Percentiles rank a stretch among this genome's conserved stretches.
phyloP scores from a whole-genome alignment of 2,113 vertebrate species.

The Hippopotamus amphibius region DNA sequence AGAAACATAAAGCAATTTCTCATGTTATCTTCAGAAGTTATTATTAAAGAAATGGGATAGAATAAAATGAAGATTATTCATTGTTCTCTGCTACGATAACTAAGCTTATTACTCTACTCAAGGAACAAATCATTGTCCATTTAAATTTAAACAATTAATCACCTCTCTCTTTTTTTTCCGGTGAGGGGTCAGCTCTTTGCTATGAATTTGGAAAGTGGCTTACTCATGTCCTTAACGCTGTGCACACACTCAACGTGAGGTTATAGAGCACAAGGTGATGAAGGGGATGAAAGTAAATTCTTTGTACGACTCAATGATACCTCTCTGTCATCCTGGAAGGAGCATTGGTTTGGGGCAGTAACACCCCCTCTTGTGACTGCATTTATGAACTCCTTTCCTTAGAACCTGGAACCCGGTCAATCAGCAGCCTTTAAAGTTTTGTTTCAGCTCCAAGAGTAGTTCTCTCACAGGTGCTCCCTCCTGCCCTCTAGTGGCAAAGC shows the following conservation, averaged over 20 bases:
- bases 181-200: neutral
- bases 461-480: neutral
- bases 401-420: neutral
- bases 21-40: neutral
- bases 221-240: neutral
- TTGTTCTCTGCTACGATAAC: neutral
- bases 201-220: neutral
- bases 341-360: neutral
- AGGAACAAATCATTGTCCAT: neutral
- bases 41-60: neutral
- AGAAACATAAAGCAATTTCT: neutral
- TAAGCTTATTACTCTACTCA: neutral
- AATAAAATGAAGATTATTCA: neutral
- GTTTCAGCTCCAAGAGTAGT: neutral
- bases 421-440: neutral
- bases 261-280: neutral
- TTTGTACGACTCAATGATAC: neutral
- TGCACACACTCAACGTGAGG: neutral
- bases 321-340: neutral
- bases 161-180: neutral
- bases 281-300: neutral
- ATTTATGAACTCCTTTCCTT: neutral
- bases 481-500: neutral
- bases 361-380: conserved; percentile 4
- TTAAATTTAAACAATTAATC: neutral